These are phyloP conservation scores for Hydrophis major DNA, from an alignment of 2,797 vertebrate species.

Conservation along the genomic window DNA sequence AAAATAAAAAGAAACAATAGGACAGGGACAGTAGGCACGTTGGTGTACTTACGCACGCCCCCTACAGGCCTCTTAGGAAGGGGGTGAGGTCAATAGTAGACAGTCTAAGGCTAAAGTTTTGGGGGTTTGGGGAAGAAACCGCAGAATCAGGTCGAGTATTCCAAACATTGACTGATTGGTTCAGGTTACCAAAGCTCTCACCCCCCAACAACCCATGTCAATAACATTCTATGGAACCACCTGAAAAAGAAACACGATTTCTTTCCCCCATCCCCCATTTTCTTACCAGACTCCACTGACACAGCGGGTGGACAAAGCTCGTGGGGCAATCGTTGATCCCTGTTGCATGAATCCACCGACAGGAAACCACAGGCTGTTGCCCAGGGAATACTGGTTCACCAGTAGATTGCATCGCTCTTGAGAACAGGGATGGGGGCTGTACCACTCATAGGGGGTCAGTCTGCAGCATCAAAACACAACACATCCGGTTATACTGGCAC, in stretches of 20 bases:
- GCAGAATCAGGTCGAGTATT: too few species aligned
- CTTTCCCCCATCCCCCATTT: too few species aligned
- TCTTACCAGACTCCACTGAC: constrained; percentile 98
- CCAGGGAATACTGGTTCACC: constrained; percentile 96
- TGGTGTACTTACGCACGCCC: too few species aligned
- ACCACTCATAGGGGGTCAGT: constrained; percentile 97
- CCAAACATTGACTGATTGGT: too few species aligned
- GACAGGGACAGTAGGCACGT: too few species aligned
- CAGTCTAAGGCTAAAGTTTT: too few species aligned
- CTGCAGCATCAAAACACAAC: constrained; percentile 64
- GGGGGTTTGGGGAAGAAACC: too few species aligned
- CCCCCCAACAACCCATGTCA: too few species aligned
- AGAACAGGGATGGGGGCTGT: constrained; percentile 94
- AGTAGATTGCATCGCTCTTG: constrained; percentile 92
- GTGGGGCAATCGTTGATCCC: constrained; percentile 93
- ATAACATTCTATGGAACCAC: neutral
- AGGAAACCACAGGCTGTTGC: constrained; percentile 98
- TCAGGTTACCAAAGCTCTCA: neutral
- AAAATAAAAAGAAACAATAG: too few species aligned
- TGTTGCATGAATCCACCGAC: constrained; percentile 99
- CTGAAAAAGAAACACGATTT: neutral
- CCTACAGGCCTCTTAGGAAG: too few species aligned
- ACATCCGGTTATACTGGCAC: neutral
- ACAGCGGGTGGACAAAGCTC: constrained; percentile 93
- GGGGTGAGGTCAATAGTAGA: too few species aligned